Conservation (phyloP, 1,140 invertebrate genomes). For the Pollicipes pollicipes region DNA sequence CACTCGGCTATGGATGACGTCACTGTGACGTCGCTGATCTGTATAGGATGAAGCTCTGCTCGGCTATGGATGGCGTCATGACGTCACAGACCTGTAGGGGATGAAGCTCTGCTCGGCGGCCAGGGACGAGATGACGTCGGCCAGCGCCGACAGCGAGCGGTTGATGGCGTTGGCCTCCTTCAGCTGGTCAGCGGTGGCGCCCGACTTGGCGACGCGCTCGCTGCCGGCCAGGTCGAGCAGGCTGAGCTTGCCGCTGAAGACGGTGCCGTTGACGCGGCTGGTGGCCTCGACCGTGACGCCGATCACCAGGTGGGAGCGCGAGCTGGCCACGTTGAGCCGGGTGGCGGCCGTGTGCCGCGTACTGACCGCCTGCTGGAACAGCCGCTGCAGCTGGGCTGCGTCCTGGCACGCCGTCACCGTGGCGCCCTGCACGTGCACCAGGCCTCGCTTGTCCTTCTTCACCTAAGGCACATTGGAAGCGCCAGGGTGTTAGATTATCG, state of each 20-base stretch:
- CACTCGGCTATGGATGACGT: too few relatives aligned
- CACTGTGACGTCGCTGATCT: too few relatives aligned
- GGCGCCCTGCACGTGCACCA: slow-evolving; percentile 31
- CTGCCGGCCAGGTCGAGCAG: slow-evolving; percentile 46
- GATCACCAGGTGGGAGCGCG: slow-evolving; percentile 36
- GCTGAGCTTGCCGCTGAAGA: slow-evolving; percentile 34
- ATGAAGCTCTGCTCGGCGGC: slow-evolving; percentile 25
- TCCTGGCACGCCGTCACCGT: slow-evolving; percentile 25
- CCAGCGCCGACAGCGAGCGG: slow-evolving; percentile 27
- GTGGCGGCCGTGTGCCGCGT: slow-evolving; percentile 32
- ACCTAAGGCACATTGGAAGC: too few relatives aligned
- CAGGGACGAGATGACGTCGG: slow-evolving; percentile 26
- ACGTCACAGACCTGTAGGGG: slow-evolving; percentile 24
- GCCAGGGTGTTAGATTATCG: too few relatives aligned
- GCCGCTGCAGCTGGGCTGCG: slow-evolving; percentile 25
- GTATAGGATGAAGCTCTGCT: too few relatives aligned
- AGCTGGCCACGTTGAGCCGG: slow-evolving; percentile 36
- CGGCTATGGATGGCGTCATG: too few relatives aligned
- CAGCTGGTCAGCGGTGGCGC: slow-evolving; percentile 36
- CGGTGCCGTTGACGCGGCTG: slow-evolving; percentile 31
- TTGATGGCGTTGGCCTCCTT: slow-evolving; percentile 32
- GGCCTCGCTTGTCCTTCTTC: slow-evolving; percentile 32
- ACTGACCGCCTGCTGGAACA: slow-evolving; percentile 30
- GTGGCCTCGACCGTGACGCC: slow-evolving; percentile 29
- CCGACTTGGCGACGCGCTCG: slow-evolving; percentile 38